Conservation (phyloP, 2,888 invertebrate species). For the Melieria omissa region DNA sequence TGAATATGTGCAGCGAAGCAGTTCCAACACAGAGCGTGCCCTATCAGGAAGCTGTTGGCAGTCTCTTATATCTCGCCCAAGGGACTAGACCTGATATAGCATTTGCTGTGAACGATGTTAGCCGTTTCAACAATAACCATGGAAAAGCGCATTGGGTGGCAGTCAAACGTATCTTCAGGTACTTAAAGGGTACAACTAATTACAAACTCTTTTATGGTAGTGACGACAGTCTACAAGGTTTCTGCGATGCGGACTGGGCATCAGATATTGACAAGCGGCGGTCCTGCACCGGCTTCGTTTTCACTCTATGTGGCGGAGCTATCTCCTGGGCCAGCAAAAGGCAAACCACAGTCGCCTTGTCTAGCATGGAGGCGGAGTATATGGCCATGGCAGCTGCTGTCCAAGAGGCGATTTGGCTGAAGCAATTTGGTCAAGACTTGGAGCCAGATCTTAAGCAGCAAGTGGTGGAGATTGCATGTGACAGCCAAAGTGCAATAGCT, state of each 20-base stretch:
- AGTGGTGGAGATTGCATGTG: conserved; percentile 31
- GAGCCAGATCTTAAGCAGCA: conserved; percentile 1
- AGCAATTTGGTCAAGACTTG: conserved; percentile 35
- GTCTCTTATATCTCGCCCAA: conserved; percentile 43
- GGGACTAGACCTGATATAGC: conserved; percentile 44
- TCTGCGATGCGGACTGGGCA: conserved; percentile 41
- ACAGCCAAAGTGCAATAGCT: conserved; percentile 38
- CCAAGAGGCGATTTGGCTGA: conserved; percentile 40
- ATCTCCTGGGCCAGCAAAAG: no score
- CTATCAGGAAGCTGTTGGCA: conserved; percentile 44
- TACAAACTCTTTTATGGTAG: conserved; percentile 22
- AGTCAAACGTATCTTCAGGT: conserved; percentile 42
- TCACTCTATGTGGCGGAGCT: no score
- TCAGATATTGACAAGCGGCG: conserved; percentile 36
- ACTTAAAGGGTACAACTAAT: conserved; percentile 29
- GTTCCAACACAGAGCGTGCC: background rate
- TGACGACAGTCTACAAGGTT: conserved; percentile 26
- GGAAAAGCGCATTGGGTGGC: conserved; percentile 44
- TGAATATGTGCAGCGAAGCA: conserved; percentile 32
- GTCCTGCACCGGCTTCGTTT: conserved; percentile 36
- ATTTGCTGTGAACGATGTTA: conserved; percentile 43
- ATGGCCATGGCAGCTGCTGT: conserved; percentile 38
- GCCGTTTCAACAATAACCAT: conserved; percentile 41
- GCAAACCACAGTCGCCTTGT: conserved; percentile 39
- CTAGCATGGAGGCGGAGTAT: conserved; percentile 40